Conservation (phyloP, 2,797 vertebrate genomes). For the Centroberyx gerrardi region DNA sequence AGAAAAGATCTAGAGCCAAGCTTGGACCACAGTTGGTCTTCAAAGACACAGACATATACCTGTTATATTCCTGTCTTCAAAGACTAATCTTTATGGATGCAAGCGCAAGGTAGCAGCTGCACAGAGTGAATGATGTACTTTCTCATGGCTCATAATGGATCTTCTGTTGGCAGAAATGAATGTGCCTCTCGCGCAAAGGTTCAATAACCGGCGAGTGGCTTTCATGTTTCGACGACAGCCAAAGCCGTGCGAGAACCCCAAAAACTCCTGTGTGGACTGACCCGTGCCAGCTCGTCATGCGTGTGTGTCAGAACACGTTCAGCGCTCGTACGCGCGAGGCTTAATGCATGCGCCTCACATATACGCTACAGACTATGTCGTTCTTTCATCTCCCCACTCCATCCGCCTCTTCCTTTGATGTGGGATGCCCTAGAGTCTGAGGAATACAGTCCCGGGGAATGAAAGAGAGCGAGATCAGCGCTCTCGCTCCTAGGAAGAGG, state of each 20-base stretch:
- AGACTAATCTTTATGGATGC: slow-evolving; percentile 39
- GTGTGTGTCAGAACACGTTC: slow-evolving; percentile 32
- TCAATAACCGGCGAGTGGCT: slow-evolving; percentile 44
- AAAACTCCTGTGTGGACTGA: slow-evolving; percentile 53
- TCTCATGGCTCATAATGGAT: slow-evolving; percentile 20
- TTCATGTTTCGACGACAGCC: slow-evolving; percentile 60
- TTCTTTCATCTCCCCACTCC: slow-evolving; percentile 79
- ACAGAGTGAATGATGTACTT: not conserved
- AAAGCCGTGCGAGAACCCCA: slow-evolving; percentile 34
- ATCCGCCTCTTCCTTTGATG: slow-evolving; percentile 76
- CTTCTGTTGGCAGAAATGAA: slow-evolving; percentile 33
- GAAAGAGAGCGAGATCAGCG: slow-evolving; percentile 63
- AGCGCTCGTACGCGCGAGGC: slow-evolving; percentile 38
- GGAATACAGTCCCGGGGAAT: slow-evolving; percentile 69
- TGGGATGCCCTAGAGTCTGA: slow-evolving; percentile 70
- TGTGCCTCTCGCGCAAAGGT: not conserved
- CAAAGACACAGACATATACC: slow-evolving; percentile 40
- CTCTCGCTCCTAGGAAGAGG: slow-evolving; percentile 50
- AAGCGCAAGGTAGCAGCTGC: slow-evolving; percentile 11
- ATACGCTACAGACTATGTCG: slow-evolving; percentile 57
- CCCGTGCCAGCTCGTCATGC: slow-evolving; percentile 41
- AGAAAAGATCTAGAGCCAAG: slow-evolving; percentile 6
- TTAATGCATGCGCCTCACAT: slow-evolving; percentile 72
- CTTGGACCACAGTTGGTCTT: slow-evolving; percentile 50
- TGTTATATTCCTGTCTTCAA: slow-evolving; percentile 13